phyloP scores from a whole-genome alignment of 30 jellyfish, hydroid and myxozoan species.

The Chironex yamaguchii region DNA sequence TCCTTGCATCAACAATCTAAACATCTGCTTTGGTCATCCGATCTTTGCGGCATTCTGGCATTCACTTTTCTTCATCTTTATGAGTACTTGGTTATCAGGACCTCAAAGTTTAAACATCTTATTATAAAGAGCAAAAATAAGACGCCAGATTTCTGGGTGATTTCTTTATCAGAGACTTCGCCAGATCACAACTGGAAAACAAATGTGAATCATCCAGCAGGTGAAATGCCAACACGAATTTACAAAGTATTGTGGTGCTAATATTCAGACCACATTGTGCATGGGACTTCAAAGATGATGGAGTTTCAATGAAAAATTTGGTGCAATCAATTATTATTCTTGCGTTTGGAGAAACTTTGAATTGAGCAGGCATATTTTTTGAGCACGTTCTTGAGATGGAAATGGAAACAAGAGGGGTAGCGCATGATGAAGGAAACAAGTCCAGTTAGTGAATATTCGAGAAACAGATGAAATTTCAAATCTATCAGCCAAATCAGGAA shows the following conservation, averaged over 20 bases:
- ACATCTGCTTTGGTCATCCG: conserved; percentile 60
- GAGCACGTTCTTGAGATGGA: conserved; percentile 12
- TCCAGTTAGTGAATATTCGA: conserved; percentile 15
- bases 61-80: conserved; percentile 34
- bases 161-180: conserved; percentile 8
- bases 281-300: not conserved
- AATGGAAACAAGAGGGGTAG: conserved; percentile 18
- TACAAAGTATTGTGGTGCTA: conserved; percentile 24
- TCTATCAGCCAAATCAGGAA: too few relatives aligned
- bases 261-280: conserved; percentile 12
- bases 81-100: conserved; percentile 49
- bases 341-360: not conserved
- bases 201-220: conserved; percentile 5
- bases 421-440: conserved; percentile 8
- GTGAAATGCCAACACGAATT: conserved; percentile 27
- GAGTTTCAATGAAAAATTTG: conserved; percentile 28
- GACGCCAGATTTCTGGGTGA: conserved; percentile 15
- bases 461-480: too few relatives aligned
- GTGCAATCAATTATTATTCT: conserved; percentile 39
- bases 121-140: conserved; percentile 11
- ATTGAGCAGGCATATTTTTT: conserved; percentile 17
- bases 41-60: conserved; percentile 40
- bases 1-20: conserved; percentile 15
- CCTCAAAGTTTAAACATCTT: conserved; percentile 34
- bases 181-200: not conserved